A percentile compares a stretch with the other conserved stretches of the same genome.
Conservation (phyloP, 2,797 vertebrate species). For the Apodemus agrarius region DNA sequence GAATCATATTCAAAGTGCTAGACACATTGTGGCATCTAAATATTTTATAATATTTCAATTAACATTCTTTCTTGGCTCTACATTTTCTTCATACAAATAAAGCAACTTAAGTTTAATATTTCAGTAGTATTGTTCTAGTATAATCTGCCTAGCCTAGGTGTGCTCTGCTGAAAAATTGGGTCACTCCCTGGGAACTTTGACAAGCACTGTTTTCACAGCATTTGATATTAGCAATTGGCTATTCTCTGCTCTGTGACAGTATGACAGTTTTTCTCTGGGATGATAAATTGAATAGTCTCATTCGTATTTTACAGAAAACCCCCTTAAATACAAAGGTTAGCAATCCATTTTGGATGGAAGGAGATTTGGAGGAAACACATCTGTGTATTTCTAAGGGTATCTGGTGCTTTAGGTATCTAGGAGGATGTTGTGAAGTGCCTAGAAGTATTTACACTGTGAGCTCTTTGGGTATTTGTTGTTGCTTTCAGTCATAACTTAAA, state of each 20-base stretch:
- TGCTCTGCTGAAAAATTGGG: conserved; percentile 49
- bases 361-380: background rate
- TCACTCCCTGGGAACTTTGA: conserved; percentile 20
- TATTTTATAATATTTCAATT: background rate
- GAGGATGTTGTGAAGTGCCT: background rate
- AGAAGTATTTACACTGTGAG: background rate
- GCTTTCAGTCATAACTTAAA: background rate
- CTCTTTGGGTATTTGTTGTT: background rate
- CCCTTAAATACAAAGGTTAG: conserved; percentile 39
- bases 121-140: background rate
- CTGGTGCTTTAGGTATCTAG: background rate
- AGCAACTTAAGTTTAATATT: background rate
- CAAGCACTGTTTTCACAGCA: conserved; percentile 21
- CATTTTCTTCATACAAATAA: background rate
- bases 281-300: conserved; percentile 53
- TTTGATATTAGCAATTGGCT: conserved; percentile 16
- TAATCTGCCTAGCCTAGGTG: background rate
- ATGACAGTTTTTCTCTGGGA: conserved; percentile 51
- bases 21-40: background rate
- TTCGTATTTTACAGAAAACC: background rate
- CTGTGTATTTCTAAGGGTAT: background rate
- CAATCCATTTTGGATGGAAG: conserved; percentile 41
- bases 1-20: background rate
- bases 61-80: background rate
- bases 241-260: background rate